These are phyloP conservation scores for Laodelphax striatellus DNA, from an alignment of 1,140 invertebrate species.

Conservation along the genomic window DNA sequence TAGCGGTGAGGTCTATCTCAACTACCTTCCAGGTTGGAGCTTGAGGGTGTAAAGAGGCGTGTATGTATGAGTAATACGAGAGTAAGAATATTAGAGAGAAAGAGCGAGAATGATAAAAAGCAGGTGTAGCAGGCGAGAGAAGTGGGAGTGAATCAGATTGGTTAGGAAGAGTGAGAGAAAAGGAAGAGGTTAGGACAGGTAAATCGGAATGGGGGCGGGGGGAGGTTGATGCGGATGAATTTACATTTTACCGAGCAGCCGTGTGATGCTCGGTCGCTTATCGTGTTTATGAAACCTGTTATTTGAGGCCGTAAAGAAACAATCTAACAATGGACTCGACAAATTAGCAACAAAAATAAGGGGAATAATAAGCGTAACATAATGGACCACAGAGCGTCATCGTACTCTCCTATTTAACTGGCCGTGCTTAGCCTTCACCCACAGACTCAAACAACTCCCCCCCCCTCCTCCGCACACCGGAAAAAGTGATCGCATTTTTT, in stretches of 20 bases:
- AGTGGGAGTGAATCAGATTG: not conserved
- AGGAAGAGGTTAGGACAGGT: not conserved
- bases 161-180: slow-evolving; percentile 20
- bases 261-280: not conserved
- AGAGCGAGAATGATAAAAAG: slow-evolving; percentile 18
- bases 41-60: too few species aligned
- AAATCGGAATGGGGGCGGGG: slow-evolving; percentile 15
- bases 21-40: too few species aligned
- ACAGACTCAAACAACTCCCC: too few species aligned
- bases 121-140: slow-evolving; percentile 4
- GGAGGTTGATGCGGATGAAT: slow-evolving; percentile 3
- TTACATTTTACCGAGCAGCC: not conserved
- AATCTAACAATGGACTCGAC: slow-evolving; percentile 3
- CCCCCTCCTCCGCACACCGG: too few species aligned
- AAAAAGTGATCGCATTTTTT: too few species aligned
- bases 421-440: too few species aligned
- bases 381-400: not conserved
- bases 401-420: too few species aligned
- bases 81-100: not conserved
- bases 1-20: too few species aligned
- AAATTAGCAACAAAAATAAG: slow-evolving; percentile 3
- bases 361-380: slow-evolving; percentile 1
- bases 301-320: slow-evolving; percentile 3
- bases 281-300: slow-evolving; percentile 2
- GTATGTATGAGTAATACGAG: too few species aligned